Percentiles rank a stretch among this genome's conserved stretches.
Conservation (phyloP, 2,888 invertebrate genomes). For the Drosophila kokeensis region DNA sequence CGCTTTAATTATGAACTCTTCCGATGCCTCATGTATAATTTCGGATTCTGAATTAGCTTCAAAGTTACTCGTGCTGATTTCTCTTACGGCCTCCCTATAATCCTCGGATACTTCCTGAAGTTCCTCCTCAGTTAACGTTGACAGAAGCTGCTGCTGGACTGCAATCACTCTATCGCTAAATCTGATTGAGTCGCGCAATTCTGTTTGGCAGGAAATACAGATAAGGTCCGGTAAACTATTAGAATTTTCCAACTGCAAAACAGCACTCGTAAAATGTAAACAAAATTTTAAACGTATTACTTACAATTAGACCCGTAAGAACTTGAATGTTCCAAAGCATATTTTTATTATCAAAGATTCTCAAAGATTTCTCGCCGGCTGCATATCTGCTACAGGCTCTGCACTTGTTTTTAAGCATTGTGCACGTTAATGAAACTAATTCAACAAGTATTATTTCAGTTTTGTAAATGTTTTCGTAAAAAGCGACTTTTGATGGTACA, state of each 20-base stretch:
- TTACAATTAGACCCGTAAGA: constrained; percentile 50
- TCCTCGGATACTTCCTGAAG: constrained; percentile 32
- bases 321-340: constrained; percentile 48
- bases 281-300: not conserved
- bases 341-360: constrained; percentile 45
- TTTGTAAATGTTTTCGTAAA: constrained; percentile 20
- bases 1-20: constrained; percentile 14
- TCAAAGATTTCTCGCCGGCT: constrained; percentile 21
- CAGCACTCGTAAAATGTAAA: not conserved
- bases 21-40: not conserved
- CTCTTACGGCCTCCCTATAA: constrained; percentile 28
- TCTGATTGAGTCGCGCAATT: constrained; percentile 40
- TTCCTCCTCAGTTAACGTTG: constrained; percentile 37
- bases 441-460: not conserved
- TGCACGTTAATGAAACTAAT: not conserved
- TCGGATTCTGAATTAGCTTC: constrained; percentile 15
- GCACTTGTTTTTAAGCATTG: constrained; percentile 48
- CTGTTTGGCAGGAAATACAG: constrained; percentile 47
- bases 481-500: constrained; percentile 16
- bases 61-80: not conserved
- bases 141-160: constrained; percentile 44
- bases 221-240: constrained; percentile 49
- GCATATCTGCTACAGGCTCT: constrained; percentile 40
- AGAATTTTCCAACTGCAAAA: constrained; percentile 38
- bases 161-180: constrained; percentile 53